Percentiles rank a stretch among this genome's conserved stretches.
phyloP scores from a whole-genome alignment of 1,140 invertebrate species.

The Bombus difficillimus region DNA sequence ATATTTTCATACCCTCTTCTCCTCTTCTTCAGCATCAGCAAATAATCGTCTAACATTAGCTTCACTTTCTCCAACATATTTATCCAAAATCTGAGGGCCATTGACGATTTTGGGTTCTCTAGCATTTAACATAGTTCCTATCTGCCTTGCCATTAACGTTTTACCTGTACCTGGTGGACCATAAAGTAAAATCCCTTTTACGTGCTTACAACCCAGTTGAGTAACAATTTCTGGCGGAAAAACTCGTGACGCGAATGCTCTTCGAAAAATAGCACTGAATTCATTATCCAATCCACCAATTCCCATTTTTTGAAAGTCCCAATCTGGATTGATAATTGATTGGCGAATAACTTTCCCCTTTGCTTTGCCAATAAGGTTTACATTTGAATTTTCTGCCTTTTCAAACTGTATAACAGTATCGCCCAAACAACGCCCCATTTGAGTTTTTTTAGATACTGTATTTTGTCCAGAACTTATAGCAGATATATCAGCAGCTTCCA shows the following conservation, averaged over 20 bases:
- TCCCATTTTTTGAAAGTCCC: conserved; percentile 99
- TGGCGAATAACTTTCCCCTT: conserved; percentile 91
- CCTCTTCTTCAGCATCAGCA: conserved; percentile 99
- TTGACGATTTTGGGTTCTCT: conserved; percentile 99
- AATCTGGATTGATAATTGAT: conserved; percentile 98
- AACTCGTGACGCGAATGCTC: conserved; percentile 99
- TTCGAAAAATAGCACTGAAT: conserved; percentile 98
- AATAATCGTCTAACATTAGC: conserved; percentile 98
- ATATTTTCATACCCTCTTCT: conserved; percentile 92
- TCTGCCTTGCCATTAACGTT: conserved; percentile 99
- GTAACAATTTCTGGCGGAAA: conserved; percentile 99
- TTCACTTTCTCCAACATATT: conserved; percentile 99
- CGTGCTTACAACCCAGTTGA: conserved; percentile 98
- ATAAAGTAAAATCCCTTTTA: conserved; percentile 97
- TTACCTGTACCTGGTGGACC: conserved; percentile 99
- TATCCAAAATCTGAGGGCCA: conserved; percentile 99
- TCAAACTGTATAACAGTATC: conserved; percentile 96
- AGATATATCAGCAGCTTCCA: conserved; percentile 94
- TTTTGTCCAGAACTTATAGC: conserved; percentile 90
- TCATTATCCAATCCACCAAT: conserved; percentile 99
- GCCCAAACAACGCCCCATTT: conserved; percentile 90
- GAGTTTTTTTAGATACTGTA: conserved; percentile 88
- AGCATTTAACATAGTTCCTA: conserved; percentile 99
- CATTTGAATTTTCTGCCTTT: conserved; percentile 93
- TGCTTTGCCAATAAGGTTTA: conserved; percentile 93